Conservation (phyloP, 1,140 invertebrate genomes). For the Drosophila punjabiensis region DNA sequence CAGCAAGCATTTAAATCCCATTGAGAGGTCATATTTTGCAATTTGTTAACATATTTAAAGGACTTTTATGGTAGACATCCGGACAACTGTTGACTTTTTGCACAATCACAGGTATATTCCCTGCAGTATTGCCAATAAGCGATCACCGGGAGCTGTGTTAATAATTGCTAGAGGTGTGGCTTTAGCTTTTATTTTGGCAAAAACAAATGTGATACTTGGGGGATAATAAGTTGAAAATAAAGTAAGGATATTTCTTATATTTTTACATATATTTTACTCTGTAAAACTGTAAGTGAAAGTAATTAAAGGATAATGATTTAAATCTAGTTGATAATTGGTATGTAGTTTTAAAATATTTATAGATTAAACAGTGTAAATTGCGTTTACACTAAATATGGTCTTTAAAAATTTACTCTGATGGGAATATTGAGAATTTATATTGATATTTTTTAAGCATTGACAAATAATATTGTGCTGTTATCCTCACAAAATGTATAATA, state of each 20-base stretch:
- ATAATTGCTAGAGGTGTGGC: neutral
- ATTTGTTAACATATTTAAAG: slow-evolving; percentile 45
- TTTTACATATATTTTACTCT: neutral
- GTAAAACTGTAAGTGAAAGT: neutral
- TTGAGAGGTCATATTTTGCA: slow-evolving; percentile 28
- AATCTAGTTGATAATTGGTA: too few relatives aligned
- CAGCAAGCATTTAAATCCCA: slow-evolving; percentile 44
- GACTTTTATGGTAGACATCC: slow-evolving; percentile 10
- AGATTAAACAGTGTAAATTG: too few relatives aligned
- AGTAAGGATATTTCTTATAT: neutral
- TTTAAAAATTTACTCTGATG: too few relatives aligned
- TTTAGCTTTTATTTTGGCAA: neutral
- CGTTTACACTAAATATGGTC: too few relatives aligned
- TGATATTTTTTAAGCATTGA: too few relatives aligned
- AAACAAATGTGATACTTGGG: too few relatives aligned
- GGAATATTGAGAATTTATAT: too few relatives aligned
- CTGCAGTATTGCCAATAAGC: slow-evolving; percentile 3
- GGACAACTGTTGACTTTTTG: slow-evolving; percentile 33
- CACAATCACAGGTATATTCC: slow-evolving; percentile 1
- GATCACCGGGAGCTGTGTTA: neutral
- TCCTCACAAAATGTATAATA: too few relatives aligned
- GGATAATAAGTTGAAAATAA: neutral
- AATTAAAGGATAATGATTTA: too few relatives aligned
- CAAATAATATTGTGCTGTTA: too few relatives aligned
- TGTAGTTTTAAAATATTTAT: too few relatives aligned